Conservation (phyloP, 2,888 invertebrate genomes). For the Heliothis peltigera region DNA sequence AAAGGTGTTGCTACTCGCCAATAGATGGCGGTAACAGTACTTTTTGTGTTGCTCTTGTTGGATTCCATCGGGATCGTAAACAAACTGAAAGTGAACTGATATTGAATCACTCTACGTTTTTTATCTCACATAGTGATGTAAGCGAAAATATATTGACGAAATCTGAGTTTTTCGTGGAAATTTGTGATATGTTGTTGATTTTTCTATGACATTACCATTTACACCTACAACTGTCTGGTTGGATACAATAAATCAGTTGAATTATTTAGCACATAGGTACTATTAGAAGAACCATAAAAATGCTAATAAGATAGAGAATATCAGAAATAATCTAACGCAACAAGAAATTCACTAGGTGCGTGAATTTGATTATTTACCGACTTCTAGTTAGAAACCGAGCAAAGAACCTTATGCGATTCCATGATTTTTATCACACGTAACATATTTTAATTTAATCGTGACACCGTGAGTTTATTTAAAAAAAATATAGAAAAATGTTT, state of each 20-base stretch:
- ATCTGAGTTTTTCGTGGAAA: constrained; percentile 16
- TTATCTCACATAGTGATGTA: constrained; percentile 21
- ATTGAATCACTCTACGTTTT: constrained; percentile 45
- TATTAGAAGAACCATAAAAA: too few relatives aligned
- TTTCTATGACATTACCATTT: background rate
- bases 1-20: constrained; percentile 65
- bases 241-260: background rate
- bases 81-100: constrained; percentile 23
- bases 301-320: too few relatives aligned
- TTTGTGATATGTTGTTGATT: background rate
- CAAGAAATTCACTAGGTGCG: too few relatives aligned
- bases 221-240: background rate
- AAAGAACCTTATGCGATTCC: too few relatives aligned
- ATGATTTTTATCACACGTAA: too few relatives aligned
- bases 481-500: too few relatives aligned
- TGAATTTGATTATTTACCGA: too few relatives aligned
- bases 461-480: too few relatives aligned
- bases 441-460: too few relatives aligned
- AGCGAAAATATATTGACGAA: constrained; percentile 20
- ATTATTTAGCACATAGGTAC: too few relatives aligned
- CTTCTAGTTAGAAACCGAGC: too few relatives aligned
- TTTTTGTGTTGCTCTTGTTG: constrained; percentile 35
- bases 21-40: constrained; percentile 70
- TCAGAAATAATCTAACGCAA: too few relatives aligned
- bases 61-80: constrained; percentile 24